Base-by-base conservation (phyloP, 2,113 vertebrate species). In the Gymnogyps californianus region DNA sequence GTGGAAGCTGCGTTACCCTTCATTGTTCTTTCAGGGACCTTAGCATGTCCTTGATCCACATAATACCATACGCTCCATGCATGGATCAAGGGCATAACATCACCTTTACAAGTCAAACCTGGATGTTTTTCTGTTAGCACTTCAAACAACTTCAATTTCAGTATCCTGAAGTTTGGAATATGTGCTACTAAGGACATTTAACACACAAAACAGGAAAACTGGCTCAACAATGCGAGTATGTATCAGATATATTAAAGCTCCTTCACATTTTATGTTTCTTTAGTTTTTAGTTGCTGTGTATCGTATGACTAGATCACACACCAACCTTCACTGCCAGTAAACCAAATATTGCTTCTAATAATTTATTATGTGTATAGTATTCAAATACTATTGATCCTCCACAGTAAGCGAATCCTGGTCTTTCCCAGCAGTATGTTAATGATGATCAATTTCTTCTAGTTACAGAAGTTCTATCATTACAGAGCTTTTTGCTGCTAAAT, bases 1-100 rank as follows among this genome's bases (percentile, higher is more conserved):
- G 76, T 42, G 64, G 38, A 85, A 94, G 77, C 82, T 49, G 61
- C 0, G 15, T 76, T 95, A 96, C 83, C 83, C 92, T 88, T 92
- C 83, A 93, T 90, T 95, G 93, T 96, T 96, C 93, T 90, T 74
- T 72, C 89, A 34, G 47, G 46, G 84, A 95, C 89, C 93, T 95
- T 18, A 97, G 58, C 46, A 71, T 79, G 93, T 19, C 82, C 28
- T 84, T 96, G 96, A 82, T 91, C 51, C 79, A 66, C 40, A 72
- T 51, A 89, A 75, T 52, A 83, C 89, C 62, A 83, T 9, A 83
- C 32, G 15, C 54, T 90, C 64, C 34, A 84, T 36, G 51, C 7
- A 4, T 24, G 61, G 49, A 95, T 74, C 76, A 86, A 96, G 87
- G 67, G 40, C 8, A 32, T 59, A 72, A 88, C 76, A 93, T 71